Evolutionary conservation across 2,888 invertebrate genomes (phyloP), one percentile per base, ranked within the genome.

Genomic region (Prionchulus punctatus): DNA sequence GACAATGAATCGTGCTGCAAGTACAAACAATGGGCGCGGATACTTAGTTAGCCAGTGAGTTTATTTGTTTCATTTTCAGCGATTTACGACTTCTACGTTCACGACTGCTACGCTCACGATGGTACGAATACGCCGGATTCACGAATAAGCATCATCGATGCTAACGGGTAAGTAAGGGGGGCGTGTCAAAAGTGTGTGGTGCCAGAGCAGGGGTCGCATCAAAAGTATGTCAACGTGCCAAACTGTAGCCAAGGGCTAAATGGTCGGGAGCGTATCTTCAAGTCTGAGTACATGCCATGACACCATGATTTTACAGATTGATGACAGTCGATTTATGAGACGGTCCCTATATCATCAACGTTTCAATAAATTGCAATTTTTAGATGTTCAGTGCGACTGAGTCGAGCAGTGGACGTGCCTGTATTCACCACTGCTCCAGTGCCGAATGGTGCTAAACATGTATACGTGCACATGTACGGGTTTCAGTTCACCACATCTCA

Each of bases 31-130:
- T n/a, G n/a, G n/a, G n/a, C n/a, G n/a, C n/a, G n/a, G n/a, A n/a
- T n/a, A n/a, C n/a, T n/a, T n/a, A n/a, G n/a, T n/a, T n/a, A n/a
- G n/a, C n/a, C n/a, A n/a, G n/a, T n/a, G n/a, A n/a, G n/a, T n/a
- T n/a, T n/a, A 36, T 15, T 15, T 12, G 7, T 21, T 23, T 23
- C 31, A 3, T 28, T 62, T 67, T 56, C 58, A 68, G 68, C 66
- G 2, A 66, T 67, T 53, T 67, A 66, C 55, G 68, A 68, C 57
- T 66, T 68, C 60, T 67, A 66, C 54, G 66, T 68, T 1, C 66
- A 68, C 57, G 65, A 65, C n/a, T 68, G 68, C 56, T 62, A 64
- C 54, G 67, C 68, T 27, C 66, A 68, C 54, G 68, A 68, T 52
- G 68, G 68, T 2, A 62, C 65, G 21, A 62, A 63, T 53, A 62